A percentile compares a stretch with the other conserved stretches of the same genome.
These are phyloP conservation scores for Ceratina australensis DNA, from an alignment of 1,140 invertebrate genomes.

Conservation along the genomic window DNA sequence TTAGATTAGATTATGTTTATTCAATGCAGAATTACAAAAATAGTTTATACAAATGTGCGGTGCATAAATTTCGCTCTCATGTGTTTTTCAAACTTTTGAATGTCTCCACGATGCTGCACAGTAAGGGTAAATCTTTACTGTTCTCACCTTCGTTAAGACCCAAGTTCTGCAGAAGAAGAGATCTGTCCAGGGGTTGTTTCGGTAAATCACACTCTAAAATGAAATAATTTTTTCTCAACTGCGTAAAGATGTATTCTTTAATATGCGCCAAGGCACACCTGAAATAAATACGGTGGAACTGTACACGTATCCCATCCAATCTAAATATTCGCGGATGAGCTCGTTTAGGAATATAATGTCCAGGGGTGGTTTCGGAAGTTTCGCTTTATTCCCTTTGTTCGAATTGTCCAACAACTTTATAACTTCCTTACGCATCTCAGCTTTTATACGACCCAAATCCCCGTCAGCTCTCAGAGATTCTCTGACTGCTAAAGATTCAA, in stretches of 20 bases:
- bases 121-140: constrained; percentile 71
- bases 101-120: constrained; percentile 73
- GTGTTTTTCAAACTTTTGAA: constrained; percentile 69
- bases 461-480: constrained; percentile 76
- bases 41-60: too few species aligned
- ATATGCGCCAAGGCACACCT: constrained; percentile 63
- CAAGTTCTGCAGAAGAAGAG: constrained; percentile 70
- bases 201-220: constrained; percentile 75
- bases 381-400: constrained; percentile 59
- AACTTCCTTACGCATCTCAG: constrained; percentile 76
- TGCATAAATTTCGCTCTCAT: constrained; percentile 21
- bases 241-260: neutral
- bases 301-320: constrained; percentile 79
- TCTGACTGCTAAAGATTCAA: constrained; percentile 70
- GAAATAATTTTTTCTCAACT: neutral
- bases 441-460: constrained; percentile 74
- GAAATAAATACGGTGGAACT: constrained; percentile 73
- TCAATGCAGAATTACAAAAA: neutral
- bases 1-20: constrained; percentile 1
- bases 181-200: constrained; percentile 72
- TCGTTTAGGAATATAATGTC: constrained; percentile 76
- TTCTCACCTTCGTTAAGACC: constrained; percentile 71
- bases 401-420: constrained; percentile 74
- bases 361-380: constrained; percentile 66
- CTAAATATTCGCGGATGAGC: constrained; percentile 78